A percentile compares a stretch with the other conserved stretches of the same genome.
Conservation (phyloP, 2,888 invertebrate species). For the Iselma pallidipennis region DNA sequence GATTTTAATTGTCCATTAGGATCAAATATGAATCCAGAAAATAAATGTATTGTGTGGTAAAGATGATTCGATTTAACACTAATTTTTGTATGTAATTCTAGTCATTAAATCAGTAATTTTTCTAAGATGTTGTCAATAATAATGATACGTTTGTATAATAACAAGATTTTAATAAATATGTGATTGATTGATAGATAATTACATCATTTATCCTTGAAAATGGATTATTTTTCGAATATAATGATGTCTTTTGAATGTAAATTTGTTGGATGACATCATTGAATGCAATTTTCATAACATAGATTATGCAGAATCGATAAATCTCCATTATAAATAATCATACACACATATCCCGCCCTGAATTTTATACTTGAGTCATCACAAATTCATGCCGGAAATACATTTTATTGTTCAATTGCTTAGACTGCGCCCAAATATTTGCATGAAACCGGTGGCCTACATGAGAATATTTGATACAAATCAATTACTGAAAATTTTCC, state of each 20-base stretch:
- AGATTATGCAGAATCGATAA: not conserved
- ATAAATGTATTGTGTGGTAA: constrained; percentile 54
- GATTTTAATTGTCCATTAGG: constrained; percentile 61
- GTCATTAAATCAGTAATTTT: not conserved
- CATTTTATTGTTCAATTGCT: too few relatives aligned
- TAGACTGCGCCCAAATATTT: too few relatives aligned
- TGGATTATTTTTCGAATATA: too few relatives aligned
- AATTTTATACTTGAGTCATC: too few relatives aligned
- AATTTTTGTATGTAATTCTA: not conserved
- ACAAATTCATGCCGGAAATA: too few relatives aligned
- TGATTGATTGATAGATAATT: not conserved
- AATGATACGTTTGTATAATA: not conserved
- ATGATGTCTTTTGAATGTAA: not conserved
- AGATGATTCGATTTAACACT: not conserved
- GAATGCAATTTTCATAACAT: not conserved
- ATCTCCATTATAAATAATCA: too few relatives aligned
- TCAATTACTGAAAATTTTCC: too few relatives aligned
- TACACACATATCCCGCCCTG: too few relatives aligned
- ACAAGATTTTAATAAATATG: not conserved
- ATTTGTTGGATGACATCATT: not conserved
- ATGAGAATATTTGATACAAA: too few relatives aligned
- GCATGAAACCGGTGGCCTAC: too few relatives aligned
- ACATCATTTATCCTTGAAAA: not conserved
- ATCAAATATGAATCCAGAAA: constrained; percentile 60
- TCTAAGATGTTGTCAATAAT: not conserved